Conservation (phyloP, 2,888 invertebrate species). For the Watsonalla binaria region DNA sequence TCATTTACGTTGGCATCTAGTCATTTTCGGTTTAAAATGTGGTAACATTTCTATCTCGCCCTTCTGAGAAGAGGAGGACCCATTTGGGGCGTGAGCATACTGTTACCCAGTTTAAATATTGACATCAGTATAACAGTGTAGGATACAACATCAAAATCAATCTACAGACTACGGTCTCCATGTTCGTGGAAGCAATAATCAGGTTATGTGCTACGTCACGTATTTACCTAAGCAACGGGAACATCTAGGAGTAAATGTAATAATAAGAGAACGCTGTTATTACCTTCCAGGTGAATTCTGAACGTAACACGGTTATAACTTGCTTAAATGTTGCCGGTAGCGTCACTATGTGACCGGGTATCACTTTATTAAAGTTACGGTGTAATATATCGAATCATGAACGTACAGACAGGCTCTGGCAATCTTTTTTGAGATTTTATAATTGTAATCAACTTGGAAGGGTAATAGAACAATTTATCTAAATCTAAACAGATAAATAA, state of each 20-base stretch:
- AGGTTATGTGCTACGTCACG: not conserved
- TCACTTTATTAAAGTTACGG: too few species aligned
- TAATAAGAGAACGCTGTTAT: not conserved
- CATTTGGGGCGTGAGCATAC: too few species aligned
- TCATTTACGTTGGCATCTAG: too few species aligned
- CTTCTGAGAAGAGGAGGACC: too few species aligned
- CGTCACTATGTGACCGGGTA: not conserved
- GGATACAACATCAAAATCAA: not conserved
- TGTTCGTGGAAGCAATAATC: not conserved
- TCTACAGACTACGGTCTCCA: not conserved
- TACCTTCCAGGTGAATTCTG: not conserved
- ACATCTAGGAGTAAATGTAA: not conserved
- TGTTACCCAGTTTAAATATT: not conserved
- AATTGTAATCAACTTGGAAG: too few species aligned
- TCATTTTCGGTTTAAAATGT: too few species aligned
- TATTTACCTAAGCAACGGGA: not conserved
- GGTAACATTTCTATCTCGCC: too few species aligned
- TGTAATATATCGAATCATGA: too few species aligned
- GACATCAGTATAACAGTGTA: not conserved
- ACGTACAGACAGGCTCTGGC: too few species aligned
- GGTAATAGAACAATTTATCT: too few species aligned
- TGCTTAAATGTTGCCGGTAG: not conserved
- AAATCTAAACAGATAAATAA: too few species aligned
- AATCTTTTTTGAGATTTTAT: too few species aligned
- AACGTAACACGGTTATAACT: not conserved